phyloP scores from a whole-genome alignment of 2,797 vertebrate species.

The Gambelia wislizenii region DNA sequence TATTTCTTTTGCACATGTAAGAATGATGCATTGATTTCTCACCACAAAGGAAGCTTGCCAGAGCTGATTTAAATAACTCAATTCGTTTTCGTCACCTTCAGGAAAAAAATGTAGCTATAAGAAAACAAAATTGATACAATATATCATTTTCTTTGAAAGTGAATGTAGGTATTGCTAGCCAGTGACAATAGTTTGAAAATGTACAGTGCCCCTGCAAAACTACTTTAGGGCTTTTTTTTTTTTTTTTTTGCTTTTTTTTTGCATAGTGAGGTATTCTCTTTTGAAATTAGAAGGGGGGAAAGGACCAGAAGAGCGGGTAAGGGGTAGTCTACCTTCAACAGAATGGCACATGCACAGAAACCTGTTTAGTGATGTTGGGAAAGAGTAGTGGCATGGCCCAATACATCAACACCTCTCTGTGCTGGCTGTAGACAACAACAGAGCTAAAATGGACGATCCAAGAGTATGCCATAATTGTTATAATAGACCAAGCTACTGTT shows the following conservation, averaged over 20 bases:
- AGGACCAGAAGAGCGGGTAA: too few relatives aligned
- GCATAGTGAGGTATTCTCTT: background rate
- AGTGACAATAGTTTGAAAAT: background rate
- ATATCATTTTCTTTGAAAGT: background rate
- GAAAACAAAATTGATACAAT: background rate
- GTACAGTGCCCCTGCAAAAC: background rate
- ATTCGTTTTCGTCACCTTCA: accelerated
- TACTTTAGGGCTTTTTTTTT: too few relatives aligned
- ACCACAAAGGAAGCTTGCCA: background rate
- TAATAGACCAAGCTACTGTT: background rate
- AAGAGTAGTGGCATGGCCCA: background rate
- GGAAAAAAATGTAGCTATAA: accelerated
- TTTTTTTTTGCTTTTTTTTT: too few relatives aligned
- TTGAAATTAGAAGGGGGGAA: background rate
- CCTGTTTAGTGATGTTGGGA: background rate
- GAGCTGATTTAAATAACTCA: accelerated
- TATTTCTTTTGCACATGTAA: too few relatives aligned
- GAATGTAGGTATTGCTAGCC: background rate
- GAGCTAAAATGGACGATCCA: background rate
- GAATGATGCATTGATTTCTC: background rate
- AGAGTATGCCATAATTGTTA: background rate
- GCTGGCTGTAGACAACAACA: background rate
- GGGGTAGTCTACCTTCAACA: background rate
- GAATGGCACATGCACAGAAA: background rate
- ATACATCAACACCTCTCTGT: background rate